Conservation (phyloP, 2,888 invertebrate genomes). For the Pseudoips prasinana region DNA sequence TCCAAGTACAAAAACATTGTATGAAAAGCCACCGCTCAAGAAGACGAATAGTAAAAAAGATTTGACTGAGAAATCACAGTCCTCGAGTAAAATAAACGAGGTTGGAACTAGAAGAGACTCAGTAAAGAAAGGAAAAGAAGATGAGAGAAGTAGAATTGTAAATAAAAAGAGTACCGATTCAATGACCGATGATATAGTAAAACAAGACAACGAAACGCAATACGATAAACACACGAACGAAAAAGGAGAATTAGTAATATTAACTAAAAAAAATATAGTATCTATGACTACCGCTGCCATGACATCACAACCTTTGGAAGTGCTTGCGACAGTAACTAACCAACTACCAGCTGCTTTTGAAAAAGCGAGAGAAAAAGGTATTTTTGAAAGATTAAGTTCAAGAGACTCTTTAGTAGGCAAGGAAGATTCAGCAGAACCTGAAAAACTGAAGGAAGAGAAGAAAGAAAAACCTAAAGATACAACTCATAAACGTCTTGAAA, state of each 20-base stretch:
- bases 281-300: slow-evolving; percentile 83
- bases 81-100: slow-evolving; percentile 59
- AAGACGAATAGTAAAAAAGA: slow-evolving; percentile 61
- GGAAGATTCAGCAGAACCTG: slow-evolving; percentile 36
- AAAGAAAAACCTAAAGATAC: slow-evolving; percentile 20
- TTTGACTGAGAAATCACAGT: slow-evolving; percentile 53
- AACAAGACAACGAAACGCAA: slow-evolving; percentile 74
- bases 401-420: slow-evolving; percentile 70
- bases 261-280: slow-evolving; percentile 75
- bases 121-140: slow-evolving; percentile 32
- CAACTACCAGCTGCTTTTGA: slow-evolving; percentile 74
- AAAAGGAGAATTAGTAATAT: slow-evolving; percentile 66
- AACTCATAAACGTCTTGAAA: slow-evolving; percentile 14
- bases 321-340: slow-evolving; percentile 79
- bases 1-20: slow-evolving; percentile 65
- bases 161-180: slow-evolving; percentile 39
- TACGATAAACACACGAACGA: slow-evolving; percentile 69
- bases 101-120: slow-evolving; percentile 45
- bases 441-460: neutral
- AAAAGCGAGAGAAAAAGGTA: slow-evolving; percentile 75
- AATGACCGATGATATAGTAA: slow-evolving; percentile 47
- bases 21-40: slow-evolving; percentile 63
- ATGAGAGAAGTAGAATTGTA: slow-evolving; percentile 32
- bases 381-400: slow-evolving; percentile 71
- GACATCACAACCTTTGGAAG: slow-evolving; percentile 79